Conservation (phyloP, 2,113 vertebrate species). For the Ahaetulla prasina region DNA sequence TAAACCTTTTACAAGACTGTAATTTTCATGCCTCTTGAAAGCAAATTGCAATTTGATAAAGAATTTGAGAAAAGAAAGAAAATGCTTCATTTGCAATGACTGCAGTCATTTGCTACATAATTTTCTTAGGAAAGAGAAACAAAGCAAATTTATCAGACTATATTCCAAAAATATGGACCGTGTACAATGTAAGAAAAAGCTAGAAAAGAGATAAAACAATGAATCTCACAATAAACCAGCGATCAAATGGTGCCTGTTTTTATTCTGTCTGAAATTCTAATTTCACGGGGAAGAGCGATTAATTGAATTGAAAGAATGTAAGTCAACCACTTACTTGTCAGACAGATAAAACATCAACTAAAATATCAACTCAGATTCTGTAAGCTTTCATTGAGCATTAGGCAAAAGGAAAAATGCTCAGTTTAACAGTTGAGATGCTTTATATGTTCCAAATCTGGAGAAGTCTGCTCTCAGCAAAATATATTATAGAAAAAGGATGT, state of each 20-base stretch:
- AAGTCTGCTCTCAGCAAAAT: background rate
- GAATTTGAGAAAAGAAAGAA: background rate
- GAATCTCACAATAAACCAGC: background rate
- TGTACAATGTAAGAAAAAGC: background rate
- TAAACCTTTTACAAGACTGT: background rate
- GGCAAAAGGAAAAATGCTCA: background rate
- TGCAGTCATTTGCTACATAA: background rate
- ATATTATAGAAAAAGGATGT: background rate
- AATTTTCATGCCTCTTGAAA: background rate
- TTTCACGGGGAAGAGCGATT: background rate
- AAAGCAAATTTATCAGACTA: background rate
- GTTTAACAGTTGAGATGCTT: background rate
- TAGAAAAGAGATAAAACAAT: background rate
- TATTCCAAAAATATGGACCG: background rate
- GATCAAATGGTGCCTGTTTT: background rate
- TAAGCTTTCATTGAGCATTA: background rate
- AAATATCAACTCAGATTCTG: background rate
- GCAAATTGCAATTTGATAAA: background rate
- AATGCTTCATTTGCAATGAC: background rate
- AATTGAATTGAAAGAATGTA: background rate
- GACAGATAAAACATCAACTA: background rate
- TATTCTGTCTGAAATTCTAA: background rate
- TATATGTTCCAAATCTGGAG: background rate
- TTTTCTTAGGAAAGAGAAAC: background rate
- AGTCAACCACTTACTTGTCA: background rate